Conservation (phyloP, 2,888 invertebrate genomes). For the Drosophila emarginata region DNA sequence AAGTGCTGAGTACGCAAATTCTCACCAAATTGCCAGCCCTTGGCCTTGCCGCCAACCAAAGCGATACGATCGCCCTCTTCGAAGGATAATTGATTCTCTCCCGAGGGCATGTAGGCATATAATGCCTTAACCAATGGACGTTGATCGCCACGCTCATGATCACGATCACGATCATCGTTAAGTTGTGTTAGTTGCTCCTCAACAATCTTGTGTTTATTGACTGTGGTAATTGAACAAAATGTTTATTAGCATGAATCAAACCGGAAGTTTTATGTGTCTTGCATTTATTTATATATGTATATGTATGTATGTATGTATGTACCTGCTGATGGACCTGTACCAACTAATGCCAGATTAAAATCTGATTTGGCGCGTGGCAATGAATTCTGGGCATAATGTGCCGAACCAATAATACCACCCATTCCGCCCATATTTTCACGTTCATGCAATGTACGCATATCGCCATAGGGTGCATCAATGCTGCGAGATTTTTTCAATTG, state of each 20-base stretch:
- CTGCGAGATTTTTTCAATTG: conserved; percentile 93
- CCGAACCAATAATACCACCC: conserved; percentile 28
- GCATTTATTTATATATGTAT: neutral
- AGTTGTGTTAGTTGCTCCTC: conserved; percentile 54
- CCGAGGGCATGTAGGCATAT: conserved; percentile 93
- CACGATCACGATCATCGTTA: conserved; percentile 24
- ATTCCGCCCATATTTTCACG: conserved; percentile 51
- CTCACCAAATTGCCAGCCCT: conserved; percentile 99
- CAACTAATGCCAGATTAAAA: conserved; percentile 87
- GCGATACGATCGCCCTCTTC: conserved; percentile 94
- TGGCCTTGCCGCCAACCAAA: conserved; percentile 93
- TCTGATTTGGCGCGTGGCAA: conserved; percentile 92
- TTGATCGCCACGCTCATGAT: conserved; percentile 84
- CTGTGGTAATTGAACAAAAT: conserved; percentile 37
- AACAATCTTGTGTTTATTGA: conserved; percentile 65
- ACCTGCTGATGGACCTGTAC: conserved; percentile 54
- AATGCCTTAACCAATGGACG: conserved; percentile 92
- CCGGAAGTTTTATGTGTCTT: neutral
- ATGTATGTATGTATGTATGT: neutral
- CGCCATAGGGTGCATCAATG: conserved; percentile 93
- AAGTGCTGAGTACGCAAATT: conserved; percentile 94
- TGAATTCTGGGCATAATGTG: conserved; percentile 83
- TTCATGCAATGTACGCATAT: conserved; percentile 87
- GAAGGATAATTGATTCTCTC: conserved; percentile 96
- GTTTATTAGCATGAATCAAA: neutral